These are phyloP conservation scores for Drosophila algonquin DNA, from an alignment of 2,888 invertebrate genomes.

Conservation along the genomic window DNA sequence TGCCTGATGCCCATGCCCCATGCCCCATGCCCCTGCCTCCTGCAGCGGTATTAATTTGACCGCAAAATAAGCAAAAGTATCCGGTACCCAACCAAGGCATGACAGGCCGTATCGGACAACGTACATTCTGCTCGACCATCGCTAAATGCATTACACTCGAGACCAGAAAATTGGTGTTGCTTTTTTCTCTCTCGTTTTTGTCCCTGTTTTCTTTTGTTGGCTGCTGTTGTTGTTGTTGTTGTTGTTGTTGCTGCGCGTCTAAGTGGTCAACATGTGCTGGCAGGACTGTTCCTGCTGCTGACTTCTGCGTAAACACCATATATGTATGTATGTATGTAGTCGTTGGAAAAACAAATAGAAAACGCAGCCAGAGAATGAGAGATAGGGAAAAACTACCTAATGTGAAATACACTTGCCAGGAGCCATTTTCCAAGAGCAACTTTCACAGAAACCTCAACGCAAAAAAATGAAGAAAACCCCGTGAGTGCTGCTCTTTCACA, in stretches of 20 bases:
- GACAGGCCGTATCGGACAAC: conserved; percentile 36
- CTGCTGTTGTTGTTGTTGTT: background rate
- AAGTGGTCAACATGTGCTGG: conserved; percentile 53
- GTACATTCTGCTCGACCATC: conserved; percentile 48
- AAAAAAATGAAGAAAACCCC: too few species aligned
- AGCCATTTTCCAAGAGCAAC: background rate
- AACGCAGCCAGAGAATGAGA: background rate
- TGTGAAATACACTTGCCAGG: background rate
- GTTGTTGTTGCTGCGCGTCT: conserved; percentile 20
- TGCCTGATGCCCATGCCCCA: conserved; percentile 13
- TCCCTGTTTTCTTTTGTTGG: background rate
- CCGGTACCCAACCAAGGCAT: conserved; percentile 12
- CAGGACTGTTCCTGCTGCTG: conserved; percentile 20
- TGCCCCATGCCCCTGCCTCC: conserved; percentile 4
- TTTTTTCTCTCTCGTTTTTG: conserved; percentile 1
- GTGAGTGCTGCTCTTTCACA: too few species aligned
- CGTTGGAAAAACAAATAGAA: conserved; percentile 55
- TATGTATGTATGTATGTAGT: conserved; percentile 49
- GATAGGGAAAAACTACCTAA: background rate
- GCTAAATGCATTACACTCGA: conserved; percentile 66
- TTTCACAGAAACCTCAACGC: background rate
- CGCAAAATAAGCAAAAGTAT: conserved; percentile 55
- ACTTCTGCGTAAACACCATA: conserved; percentile 46
- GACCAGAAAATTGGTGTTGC: conserved; percentile 20
- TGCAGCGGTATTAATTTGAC: conserved; percentile 61